Base-by-base conservation (phyloP, 2,888 invertebrate genomes). In the Catocala sponsa region DNA sequence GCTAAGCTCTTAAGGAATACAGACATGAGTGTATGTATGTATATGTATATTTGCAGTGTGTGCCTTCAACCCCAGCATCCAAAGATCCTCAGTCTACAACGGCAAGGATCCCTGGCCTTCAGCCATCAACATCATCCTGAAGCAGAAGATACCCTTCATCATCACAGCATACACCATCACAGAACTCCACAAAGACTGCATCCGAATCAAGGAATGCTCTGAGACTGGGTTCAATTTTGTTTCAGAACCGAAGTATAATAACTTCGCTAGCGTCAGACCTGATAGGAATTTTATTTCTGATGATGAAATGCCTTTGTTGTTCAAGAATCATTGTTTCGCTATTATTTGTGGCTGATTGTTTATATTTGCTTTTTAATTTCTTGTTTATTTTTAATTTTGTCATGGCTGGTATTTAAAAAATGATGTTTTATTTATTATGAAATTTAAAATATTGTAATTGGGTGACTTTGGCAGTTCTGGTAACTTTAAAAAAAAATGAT, bases 231-330 rank as follows among this genome's bases (percentile, higher is more conserved):
- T 95, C 33, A 91, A 95, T 47, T 82, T 96, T 0, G 78, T 96
- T 7, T 80, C 95, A 0, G 94, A 95, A 7, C 95, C 96, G 0
- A 91, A 91, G 11, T 88, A 87, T 42, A 97, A 97, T 87, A 95
- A 95, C 0, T 97, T 96, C 75, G 94, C 96, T 0, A 97, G 97
- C 48, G 94, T 96, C 0, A 95, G 96, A 67, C 97, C 97, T 0
- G 97, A 97, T 72, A 95, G 97, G 52, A 97, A 97, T 80, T 97
- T 97, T 70, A 96, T 97, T 11, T 96, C 96, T 6, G 97, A 97
- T 76, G 96, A 97, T 65, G 95, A 95, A 50, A 95, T 95, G 51
- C 97, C 97, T 0, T 87, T 97, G 61, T 94, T 97, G 80, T 97
- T 96, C 79, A 97, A 97, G 82, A 97, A 97, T 88, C 96, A 95